A percentile compares a stretch with the other conserved stretches of the same genome.
Evolutionary conservation across 2,888 invertebrate species (phyloP).

Genomic region (Eutolmus rufibarbis): DNA sequence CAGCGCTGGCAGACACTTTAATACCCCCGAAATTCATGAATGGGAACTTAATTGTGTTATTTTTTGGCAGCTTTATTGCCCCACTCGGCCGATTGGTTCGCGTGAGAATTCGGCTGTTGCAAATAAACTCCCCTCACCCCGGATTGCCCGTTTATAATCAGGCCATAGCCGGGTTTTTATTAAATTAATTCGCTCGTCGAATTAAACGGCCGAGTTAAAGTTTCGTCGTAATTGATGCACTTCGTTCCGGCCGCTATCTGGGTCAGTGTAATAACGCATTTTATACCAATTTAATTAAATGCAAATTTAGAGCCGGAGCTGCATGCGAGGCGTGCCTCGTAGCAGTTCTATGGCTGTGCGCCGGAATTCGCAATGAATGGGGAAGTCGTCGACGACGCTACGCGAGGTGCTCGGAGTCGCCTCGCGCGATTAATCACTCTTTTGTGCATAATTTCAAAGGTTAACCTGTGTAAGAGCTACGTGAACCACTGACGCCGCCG

Average conservation of each 20-base stretch:
- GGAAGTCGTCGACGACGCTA: background rate
- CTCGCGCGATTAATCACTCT: background rate
- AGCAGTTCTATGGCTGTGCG: background rate
- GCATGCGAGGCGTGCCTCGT: background rate
- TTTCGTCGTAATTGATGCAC: background rate
- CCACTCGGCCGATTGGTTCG: background rate
- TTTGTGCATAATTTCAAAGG: background rate
- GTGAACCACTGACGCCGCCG: background rate
- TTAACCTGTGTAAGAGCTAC: background rate
- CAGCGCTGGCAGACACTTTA: background rate
- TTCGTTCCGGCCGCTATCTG: background rate
- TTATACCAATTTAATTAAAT: background rate
- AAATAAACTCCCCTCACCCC: background rate
- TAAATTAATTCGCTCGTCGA: background rate
- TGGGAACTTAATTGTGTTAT: background rate
- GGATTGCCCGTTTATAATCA: background rate
- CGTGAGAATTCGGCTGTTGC: background rate
- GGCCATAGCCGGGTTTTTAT: background rate
- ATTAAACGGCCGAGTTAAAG: background rate
- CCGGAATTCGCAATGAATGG: background rate
- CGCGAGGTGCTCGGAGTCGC: background rate
- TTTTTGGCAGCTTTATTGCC: background rate
- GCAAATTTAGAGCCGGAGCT: background rate
- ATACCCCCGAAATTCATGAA: background rate
- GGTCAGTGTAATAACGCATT: background rate